Evolutionary conservation across 2,797 vertebrate species (phyloP).

Genomic region (Sebastes steindachneri): DNA sequence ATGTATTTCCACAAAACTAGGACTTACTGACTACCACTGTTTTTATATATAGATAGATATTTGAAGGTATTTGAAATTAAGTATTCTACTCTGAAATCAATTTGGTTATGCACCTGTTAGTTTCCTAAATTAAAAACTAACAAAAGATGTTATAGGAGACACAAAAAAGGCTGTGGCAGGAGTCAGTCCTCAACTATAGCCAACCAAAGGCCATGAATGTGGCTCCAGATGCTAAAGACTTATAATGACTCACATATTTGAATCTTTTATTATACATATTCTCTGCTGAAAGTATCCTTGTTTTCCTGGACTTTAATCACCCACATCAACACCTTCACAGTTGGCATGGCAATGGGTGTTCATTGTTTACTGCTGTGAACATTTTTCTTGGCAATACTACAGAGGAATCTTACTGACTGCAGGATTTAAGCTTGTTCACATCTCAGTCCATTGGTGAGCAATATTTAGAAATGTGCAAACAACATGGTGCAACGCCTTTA

Average conservation of each 20-base stretch:
- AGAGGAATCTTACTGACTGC: not conserved
- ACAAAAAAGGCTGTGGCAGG: too few relatives aligned
- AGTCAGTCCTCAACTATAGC: too few relatives aligned
- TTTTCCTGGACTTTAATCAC: constrained; percentile 23
- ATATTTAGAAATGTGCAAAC: constrained; percentile 22
- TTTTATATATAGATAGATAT: not conserved
- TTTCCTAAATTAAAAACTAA: too few relatives aligned
- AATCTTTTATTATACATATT: not conserved
- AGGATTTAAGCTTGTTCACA: constrained; percentile 16
- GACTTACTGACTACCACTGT: not conserved
- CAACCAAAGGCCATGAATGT: too few relatives aligned
- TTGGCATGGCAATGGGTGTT: constrained; percentile 41
- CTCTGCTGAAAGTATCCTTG: not conserved
- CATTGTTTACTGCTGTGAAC: constrained; percentile 22
- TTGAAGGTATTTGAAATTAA: not conserved
- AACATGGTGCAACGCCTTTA: not conserved
- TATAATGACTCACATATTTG: not conserved
- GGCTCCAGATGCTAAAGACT: not conserved
- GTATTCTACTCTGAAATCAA: too few relatives aligned
- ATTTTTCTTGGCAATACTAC: constrained; percentile 35
- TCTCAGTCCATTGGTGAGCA: not conserved
- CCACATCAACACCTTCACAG: constrained; percentile 24
- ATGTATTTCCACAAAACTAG: not conserved
- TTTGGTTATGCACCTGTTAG: too few relatives aligned
- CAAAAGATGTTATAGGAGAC: too few relatives aligned